Base-by-base conservation (phyloP, 2,888 invertebrate species). In the Oscheius onirici region DNA sequence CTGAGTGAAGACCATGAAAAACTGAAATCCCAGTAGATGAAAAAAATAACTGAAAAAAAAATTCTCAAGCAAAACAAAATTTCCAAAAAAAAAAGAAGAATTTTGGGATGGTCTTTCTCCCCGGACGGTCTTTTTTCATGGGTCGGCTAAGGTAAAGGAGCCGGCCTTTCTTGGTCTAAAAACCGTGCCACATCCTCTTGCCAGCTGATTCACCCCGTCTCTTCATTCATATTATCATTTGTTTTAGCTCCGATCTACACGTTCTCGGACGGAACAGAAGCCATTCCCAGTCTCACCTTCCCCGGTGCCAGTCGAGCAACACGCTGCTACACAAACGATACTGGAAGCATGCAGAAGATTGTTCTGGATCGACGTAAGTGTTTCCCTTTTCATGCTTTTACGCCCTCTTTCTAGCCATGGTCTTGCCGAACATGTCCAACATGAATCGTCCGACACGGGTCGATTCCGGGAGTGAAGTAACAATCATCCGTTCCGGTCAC, bases 291-390 rank as follows among this genome's bases (percentile, higher is more conserved):
- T 6, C 24, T 41, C 5, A 15, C 40, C 1, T 70, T 63, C 28
- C 61, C 61, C 6, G 70, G 70, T 1, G 70, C 70, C 8, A 5
- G 15, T 13, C 15, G 17, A 17, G 70, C 70, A 5, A 22, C 51
- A 3, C 24, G 10, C 2, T 6, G 5, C 41, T 6, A 13, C 10
- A 17, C 40, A 15, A 61, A 26, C 20, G 44, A 17, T 22, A 40
- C 15, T 6, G 70, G 70, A 51, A 63, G 34, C 51, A 63, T 63
- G 52, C 70, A 61, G 28, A 24, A 20, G 24, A 70, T 70, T 13
- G n/a, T 63, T 15, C 15, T 63, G 13, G 70, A 70, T 40, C 40
- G 70, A 70, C 22, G 70, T 70, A 43, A n/a, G 46, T 26, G 1
- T 26, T 40, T 20, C 17, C n/a, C 40, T 26, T 10, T 40, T 34